Evolutionary conservation across 2,113 vertebrate genomes (phyloP).

Genomic region (Gnathonemus longibarbis): DNA sequence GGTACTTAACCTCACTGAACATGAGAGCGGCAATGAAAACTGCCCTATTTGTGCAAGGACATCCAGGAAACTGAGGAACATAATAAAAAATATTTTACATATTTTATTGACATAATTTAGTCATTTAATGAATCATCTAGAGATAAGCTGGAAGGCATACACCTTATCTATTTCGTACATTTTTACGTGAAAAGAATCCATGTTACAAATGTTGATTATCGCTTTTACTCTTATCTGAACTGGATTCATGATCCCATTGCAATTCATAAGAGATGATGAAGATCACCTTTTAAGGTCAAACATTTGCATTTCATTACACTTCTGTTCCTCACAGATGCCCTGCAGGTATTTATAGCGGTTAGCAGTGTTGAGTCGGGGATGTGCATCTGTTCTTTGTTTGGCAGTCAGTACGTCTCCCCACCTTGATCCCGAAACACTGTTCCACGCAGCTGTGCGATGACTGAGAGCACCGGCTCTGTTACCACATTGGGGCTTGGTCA

Average conservation of each 20-base stretch:
- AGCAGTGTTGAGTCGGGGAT: not conserved
- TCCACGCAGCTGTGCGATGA: not conserved
- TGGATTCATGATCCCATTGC: not conserved
- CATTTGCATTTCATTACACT: not conserved
- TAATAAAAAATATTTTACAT: not conserved
- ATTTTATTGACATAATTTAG: not conserved
- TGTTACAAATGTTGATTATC: not conserved
- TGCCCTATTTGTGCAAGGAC: not conserved
- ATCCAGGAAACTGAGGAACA: not conserved
- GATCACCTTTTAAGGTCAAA: not conserved
- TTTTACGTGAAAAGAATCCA: not conserved
- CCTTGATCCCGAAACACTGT: not conserved
- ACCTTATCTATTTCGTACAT: not conserved
- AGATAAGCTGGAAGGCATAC: not conserved
- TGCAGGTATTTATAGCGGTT: conserved; percentile 3
- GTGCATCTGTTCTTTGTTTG: not conserved
- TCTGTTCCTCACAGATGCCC: not conserved
- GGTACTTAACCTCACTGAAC: not conserved
- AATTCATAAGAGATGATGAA: not conserved
- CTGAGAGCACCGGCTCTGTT: not conserved
- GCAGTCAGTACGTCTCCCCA: not conserved
- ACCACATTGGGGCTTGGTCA: not conserved
- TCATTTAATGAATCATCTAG: not conserved
- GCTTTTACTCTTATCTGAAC: not conserved
- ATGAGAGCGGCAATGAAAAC: not conserved